Conservation (phyloP, 2,113 vertebrate species). For the Triplophysa dalaica region DNA sequence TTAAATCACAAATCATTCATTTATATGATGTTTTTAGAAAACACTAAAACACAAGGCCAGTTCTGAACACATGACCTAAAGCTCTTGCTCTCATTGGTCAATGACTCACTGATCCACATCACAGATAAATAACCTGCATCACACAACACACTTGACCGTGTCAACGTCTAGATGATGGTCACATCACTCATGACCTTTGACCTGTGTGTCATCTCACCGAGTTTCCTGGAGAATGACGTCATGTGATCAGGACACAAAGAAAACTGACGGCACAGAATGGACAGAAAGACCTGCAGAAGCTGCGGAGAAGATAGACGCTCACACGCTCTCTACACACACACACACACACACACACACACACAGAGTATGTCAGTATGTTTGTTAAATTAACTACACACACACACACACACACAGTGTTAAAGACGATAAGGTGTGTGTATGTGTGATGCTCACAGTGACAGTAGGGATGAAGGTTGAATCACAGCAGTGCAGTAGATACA, state of each 20-base stretch:
- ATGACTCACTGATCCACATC: no score
- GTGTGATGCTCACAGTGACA: conserved; percentile 76
- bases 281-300: conserved; percentile 84
- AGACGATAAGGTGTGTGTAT: not conserved
- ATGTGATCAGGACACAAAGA: conserved; percentile 77
- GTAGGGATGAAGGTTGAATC: conserved; percentile 87
- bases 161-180: no score
- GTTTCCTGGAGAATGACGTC: conserved; percentile 84
- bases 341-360: conserved; percentile 47
- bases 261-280: conserved; percentile 80
- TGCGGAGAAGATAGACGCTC: conserved; percentile 70
- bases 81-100: no score
- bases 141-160: no score
- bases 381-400: conserved; percentile 36
- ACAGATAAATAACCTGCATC: not conserved
- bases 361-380: not conserved
- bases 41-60: not conserved
- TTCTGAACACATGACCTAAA: no score
- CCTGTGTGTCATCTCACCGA: conserved; percentile 75
- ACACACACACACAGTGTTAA: conserved; percentile 44
- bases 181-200: not conserved
- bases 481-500: conserved; percentile 83
- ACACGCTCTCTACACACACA: conserved; percentile 76
- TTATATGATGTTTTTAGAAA: no score
- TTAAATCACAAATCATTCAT: no score